Conservation (phyloP, 2,888 invertebrate species). For the Macrophya annulata region DNA sequence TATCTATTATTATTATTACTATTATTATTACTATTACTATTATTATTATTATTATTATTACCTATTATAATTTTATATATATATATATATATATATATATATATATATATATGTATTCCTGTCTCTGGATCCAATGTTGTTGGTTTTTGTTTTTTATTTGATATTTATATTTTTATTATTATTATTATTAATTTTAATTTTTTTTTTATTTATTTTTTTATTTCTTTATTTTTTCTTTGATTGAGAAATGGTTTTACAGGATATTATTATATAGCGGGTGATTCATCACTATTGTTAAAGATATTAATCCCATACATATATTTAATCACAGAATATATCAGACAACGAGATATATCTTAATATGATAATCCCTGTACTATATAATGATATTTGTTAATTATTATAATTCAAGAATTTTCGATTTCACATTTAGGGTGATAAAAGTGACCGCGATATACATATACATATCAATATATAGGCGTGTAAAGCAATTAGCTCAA, state of each 20-base stretch:
- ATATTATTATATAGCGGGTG: not conserved
- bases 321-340: slow-evolving; percentile 51
- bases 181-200: not conserved
- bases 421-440: not conserved
- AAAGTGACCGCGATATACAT: not conserved
- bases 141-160: not conserved
- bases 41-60: slow-evolving; percentile 6
- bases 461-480: not conserved
- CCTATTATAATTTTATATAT: not conserved
- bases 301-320: slow-evolving; percentile 40
- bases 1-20: not conserved
- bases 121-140: not conserved
- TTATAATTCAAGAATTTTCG: not conserved
- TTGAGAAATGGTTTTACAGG: slow-evolving; percentile 32
- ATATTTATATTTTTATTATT: no score
- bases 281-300: slow-evolving; percentile 32
- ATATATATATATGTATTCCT: not conserved
- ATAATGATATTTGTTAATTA: slow-evolving; percentile 37
- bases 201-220: not conserved
- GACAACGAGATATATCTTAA: slow-evolving; percentile 42
- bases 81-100: not conserved
- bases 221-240: not conserved
- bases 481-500: not conserved
- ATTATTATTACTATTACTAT: not conserved
- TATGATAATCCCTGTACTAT: slow-evolving; percentile 54